phyloP scores from a whole-genome alignment of 2,113 vertebrate genomes.

The Misgurnus mizolepis region DNA sequence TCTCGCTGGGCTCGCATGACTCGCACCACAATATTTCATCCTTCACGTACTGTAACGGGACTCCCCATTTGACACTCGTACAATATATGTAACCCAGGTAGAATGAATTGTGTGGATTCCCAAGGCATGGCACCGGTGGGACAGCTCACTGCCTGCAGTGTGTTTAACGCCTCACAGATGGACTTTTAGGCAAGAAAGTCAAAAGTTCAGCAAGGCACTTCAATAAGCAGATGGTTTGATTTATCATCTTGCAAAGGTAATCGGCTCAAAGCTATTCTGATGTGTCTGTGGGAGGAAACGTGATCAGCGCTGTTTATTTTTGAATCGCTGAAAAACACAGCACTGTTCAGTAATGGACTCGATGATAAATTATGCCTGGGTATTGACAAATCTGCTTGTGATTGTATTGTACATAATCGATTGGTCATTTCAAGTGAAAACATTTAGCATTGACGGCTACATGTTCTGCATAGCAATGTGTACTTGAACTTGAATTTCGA shows the following conservation, averaged over 20 bases:
- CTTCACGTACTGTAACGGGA: neutral
- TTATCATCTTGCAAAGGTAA: constrained; percentile 14
- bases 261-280: constrained; percentile 3
- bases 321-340: neutral
- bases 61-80: neutral
- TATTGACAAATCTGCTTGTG: neutral
- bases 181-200: constrained; percentile 27
- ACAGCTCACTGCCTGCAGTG: neutral
- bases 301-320: neutral
- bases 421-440: neutral
- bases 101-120: neutral
- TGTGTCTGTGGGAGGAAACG: constrained; percentile 5
- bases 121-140: neutral
- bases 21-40: neutral
- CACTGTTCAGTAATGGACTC: neutral
- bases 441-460: constrained; percentile 9
- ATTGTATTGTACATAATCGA: neutral
- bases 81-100: neutral
- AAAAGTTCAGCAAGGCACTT: constrained; percentile 40
- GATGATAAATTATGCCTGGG: neutral
- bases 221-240: constrained; percentile 36
- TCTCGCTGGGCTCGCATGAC: constrained; percentile 14
- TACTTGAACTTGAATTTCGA: constrained; percentile 10
- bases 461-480: constrained; percentile 16
- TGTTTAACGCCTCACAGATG: constrained; percentile 24